Conservation (phyloP, 2,113 vertebrate genomes). For the Beaufortia kweichowensis region DNA sequence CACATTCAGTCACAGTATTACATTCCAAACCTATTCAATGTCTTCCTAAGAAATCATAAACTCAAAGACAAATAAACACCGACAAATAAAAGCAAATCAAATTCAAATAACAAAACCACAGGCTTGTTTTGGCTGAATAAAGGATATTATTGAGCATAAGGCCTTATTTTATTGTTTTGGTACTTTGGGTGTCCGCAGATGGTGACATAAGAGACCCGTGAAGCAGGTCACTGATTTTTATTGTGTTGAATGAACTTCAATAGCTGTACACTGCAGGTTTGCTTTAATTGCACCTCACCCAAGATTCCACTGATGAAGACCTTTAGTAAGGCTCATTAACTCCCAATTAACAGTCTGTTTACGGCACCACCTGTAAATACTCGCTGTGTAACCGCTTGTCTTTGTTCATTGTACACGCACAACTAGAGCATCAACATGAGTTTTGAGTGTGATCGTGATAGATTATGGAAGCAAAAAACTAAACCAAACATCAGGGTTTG, state of each 20-base stretch:
- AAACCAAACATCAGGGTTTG: background rate
- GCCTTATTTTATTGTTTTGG: constrained; percentile 21
- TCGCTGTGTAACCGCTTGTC: background rate
- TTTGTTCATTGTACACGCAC: constrained; percentile 16
- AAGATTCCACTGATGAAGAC: constrained; percentile 26
- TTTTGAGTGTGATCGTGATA: no score
- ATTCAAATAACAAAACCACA: constrained; percentile 13
- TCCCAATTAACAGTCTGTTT: constrained; percentile 42
- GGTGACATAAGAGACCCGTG: constrained; percentile 31
- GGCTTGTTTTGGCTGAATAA: background rate
- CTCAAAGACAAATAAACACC: no score
- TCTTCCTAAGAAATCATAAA: no score
- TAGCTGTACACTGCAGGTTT: constrained; percentile 24
- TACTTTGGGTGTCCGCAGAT: constrained; percentile 34
- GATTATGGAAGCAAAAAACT: no score
- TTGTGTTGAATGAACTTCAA: constrained; percentile 34
- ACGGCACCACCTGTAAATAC: constrained; percentile 45
- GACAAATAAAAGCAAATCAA: constrained; percentile 13
- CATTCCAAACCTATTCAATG: no score
- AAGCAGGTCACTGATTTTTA: constrained; percentile 38
- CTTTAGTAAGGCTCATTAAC: constrained; percentile 44
- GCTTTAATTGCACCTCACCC: constrained; percentile 46
- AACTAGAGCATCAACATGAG: background rate
- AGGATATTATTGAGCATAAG: constrained; percentile 2
- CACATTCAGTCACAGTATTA: background rate